phyloP scores from a whole-genome alignment of 2,888 invertebrate genomes.

The Trisateles emortualis region DNA sequence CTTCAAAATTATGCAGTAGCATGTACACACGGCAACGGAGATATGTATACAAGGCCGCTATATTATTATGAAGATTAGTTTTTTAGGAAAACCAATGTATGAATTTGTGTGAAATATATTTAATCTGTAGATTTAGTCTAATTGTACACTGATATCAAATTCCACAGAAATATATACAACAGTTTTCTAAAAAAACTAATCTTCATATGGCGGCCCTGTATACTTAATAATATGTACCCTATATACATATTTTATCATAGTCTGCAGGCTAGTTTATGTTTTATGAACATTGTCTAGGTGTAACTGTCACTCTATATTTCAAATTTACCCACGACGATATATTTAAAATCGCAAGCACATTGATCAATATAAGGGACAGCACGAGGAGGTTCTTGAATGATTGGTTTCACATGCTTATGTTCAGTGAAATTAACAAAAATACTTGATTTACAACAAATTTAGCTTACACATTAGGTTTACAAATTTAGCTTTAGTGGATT shows the following conservation, averaged over 20 bases:
- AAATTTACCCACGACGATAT: not conserved
- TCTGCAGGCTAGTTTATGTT: not conserved
- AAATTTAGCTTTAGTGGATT: too few species aligned
- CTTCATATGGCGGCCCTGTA: too few species aligned
- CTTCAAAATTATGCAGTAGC: too few species aligned
- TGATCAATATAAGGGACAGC: not conserved
- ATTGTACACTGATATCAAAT: too few species aligned
- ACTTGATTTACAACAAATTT: slow-evolving; percentile 2
- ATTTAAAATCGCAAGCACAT: not conserved
- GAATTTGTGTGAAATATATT: too few species aligned
- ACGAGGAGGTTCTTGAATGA: slow-evolving; percentile 1
- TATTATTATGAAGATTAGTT: too few species aligned
- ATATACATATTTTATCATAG: not conserved
- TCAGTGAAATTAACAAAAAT: not conserved
- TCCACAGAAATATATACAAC: too few species aligned
- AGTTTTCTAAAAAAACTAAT: too few species aligned
- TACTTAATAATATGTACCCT: not conserved
- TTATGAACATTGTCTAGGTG: not conserved
- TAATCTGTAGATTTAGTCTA: too few species aligned
- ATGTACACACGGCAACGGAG: too few species aligned
- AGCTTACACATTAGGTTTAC: not conserved
- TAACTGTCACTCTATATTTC: not conserved
- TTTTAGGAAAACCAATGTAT: too few species aligned
- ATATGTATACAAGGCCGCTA: too few species aligned
- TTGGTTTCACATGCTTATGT: slow-evolving; percentile 3